A percentile compares a stretch with the other conserved stretches of the same genome.
Evolutionary conservation across 1,140 invertebrate genomes (phyloP).

Genomic region (Eufriesea mexicana): DNA sequence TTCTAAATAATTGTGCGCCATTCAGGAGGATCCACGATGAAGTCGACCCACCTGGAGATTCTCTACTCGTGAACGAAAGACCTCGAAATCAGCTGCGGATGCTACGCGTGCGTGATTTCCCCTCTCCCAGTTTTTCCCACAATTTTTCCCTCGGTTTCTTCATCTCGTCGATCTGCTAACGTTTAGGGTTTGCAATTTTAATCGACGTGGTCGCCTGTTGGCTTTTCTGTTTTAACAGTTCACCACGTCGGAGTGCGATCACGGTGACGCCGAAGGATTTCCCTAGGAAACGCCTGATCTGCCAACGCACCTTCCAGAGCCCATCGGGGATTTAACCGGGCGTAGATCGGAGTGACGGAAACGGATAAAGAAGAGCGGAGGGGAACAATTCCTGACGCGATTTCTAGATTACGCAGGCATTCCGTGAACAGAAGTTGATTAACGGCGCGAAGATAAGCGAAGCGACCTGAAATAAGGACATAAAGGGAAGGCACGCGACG

Average conservation of each 20-base stretch:
- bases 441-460: background rate
- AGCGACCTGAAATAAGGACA: background rate
- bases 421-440: background rate
- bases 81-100: background rate
- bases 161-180: too few relatives aligned
- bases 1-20: too few relatives aligned
- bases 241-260: too few relatives aligned
- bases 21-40: too few relatives aligned
- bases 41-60: too few relatives aligned
- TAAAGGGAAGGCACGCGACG: background rate
- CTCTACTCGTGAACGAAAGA: background rate
- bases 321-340: background rate
- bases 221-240: slow-evolving; percentile 16
- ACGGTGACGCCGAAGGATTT: background rate
- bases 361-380: background rate
- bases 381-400: background rate
- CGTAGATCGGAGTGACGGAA: too few relatives aligned
- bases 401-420: background rate
- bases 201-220: background rate
- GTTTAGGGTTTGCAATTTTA: slow-evolving; percentile 30
- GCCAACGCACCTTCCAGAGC: background rate
- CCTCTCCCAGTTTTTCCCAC: too few relatives aligned
- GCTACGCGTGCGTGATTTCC: background rate
- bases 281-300: background rate
- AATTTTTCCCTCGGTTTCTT: too few relatives aligned